These are phyloP conservation scores for Tor tambroides DNA, from an alignment of 2,113 vertebrate genomes.

Conservation along the genomic window DNA sequence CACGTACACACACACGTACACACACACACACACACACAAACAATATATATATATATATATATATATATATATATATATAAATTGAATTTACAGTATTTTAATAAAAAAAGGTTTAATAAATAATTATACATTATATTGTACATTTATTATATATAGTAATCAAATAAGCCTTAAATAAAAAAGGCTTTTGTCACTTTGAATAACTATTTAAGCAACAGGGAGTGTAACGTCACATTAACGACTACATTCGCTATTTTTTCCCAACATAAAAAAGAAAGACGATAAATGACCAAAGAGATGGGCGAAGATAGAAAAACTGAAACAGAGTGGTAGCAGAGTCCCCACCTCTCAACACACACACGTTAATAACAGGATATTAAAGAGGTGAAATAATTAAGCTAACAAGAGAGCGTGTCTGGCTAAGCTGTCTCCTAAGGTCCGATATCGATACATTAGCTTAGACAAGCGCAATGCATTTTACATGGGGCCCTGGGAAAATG, in stretches of 20 bases:
- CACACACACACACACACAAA: no score
- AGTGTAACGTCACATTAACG: neutral
- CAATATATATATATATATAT: no score
- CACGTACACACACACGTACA: no score
- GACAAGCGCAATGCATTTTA: constrained; percentile 78
- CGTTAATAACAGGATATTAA: constrained; percentile 61
- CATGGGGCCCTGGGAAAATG: constrained; percentile 69
- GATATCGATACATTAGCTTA: constrained; percentile 78
- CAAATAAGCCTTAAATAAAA: neutral
- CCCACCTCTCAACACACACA: constrained; percentile 17
- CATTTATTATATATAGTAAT: no score
- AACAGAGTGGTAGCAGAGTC: constrained; percentile 71
- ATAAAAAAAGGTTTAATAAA: no score
- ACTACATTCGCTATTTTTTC: neutral
- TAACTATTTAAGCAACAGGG: neutral
- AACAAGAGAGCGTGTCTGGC: constrained; percentile 53
- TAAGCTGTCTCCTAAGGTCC: constrained; percentile 72
- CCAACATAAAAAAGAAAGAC: neutral
- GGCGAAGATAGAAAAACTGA: constrained; percentile 60
- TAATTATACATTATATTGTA: no score
- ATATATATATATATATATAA: no score
- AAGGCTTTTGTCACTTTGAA: neutral
- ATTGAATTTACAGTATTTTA: no score
- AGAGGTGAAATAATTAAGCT: constrained; percentile 62
- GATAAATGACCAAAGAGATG: constrained; percentile 49